Evolutionary conservation across 1,140 invertebrate genomes (phyloP), one percentile per base, ranked within the genome.

Genomic region (Drosophila mayri): DNA sequence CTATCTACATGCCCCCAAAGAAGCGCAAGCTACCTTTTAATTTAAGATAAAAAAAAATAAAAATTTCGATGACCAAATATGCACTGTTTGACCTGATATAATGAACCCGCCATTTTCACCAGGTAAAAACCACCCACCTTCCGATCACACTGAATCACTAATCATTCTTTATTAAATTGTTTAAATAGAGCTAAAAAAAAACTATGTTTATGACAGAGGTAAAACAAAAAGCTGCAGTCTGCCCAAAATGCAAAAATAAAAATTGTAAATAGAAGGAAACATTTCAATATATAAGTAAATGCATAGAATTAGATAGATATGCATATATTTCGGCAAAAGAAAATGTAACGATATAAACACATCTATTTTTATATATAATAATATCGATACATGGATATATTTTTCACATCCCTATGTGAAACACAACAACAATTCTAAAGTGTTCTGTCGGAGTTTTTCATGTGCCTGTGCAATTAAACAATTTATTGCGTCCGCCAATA

Each of bases 381-480:
- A 11, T 65, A 62, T 65, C 57, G 62, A 32, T 64, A 18, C 32
- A 30, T 61, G 16, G 18, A 22, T 54, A 38, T 38, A 57, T n/a
- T 57, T 57, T 25, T 22, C 20, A n/a, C 52, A 55, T 55, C 54
- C 4, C 35, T 57, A 57, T 65, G 62, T 38, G 41, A 35, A 68
- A 68, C 20, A 68, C 62, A 70, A 70, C 62, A 70, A 70, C 46
- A 67, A 70, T 46, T 70, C 62, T 38, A 43, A 35, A 68, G 65
- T 64, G 44, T 70, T 67, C 38, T 63, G 43, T 70, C 46, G 47
- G 30, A 50, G 32, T 68, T 50, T 50, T 65, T 60, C 61, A 52
- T 68, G 46, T 65, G 54, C 62, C 61, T 30, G 38, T 66, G 62
- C 47, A 54, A 70, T 70, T 70, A 70, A 70, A 66, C 47, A 37